Evolutionary conservation across 1,140 invertebrate genomes (phyloP).

Genomic region (Papilio helenus): DNA sequence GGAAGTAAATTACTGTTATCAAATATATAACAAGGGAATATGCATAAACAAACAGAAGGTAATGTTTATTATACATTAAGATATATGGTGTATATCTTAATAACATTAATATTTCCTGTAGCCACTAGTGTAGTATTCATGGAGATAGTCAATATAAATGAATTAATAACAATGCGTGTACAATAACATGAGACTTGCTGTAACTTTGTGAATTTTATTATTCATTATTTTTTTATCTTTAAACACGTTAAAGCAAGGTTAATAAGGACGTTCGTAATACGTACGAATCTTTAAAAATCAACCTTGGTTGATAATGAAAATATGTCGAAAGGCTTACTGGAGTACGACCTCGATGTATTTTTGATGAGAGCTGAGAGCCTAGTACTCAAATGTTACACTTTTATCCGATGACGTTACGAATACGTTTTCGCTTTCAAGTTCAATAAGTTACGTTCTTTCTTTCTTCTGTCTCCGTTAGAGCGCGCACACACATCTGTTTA

Average conservation of each 20-base stretch:
- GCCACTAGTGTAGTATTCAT: no score
- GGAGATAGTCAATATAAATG: not conserved
- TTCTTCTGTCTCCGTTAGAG: no score
- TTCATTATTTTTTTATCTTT: not conserved
- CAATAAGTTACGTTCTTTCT: no score
- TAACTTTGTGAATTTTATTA: not conserved
- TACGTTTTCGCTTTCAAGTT: no score
- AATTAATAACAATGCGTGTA: not conserved
- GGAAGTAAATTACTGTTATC: not conserved
- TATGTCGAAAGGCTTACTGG: not conserved
- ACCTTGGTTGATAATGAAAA: not conserved
- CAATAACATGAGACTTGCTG: not conserved
- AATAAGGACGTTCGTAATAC: not conserved
- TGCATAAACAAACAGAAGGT: not conserved
- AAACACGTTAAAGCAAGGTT: conserved; percentile 1
- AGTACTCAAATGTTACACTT: no score
- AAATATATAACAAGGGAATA: not conserved
- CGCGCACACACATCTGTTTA: no score
- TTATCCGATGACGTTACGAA: no score
- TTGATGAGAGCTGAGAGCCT: no score
- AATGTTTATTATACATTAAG: no score
- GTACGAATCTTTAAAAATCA: not conserved
- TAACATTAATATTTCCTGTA: no score
- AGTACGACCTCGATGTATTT: not conserved
- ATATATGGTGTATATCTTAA: no score